Evolutionary conservation across 2,888 invertebrate species (phyloP), one percentile per base, ranked within the genome.

Genomic region (Stenurella melanura): DNA sequence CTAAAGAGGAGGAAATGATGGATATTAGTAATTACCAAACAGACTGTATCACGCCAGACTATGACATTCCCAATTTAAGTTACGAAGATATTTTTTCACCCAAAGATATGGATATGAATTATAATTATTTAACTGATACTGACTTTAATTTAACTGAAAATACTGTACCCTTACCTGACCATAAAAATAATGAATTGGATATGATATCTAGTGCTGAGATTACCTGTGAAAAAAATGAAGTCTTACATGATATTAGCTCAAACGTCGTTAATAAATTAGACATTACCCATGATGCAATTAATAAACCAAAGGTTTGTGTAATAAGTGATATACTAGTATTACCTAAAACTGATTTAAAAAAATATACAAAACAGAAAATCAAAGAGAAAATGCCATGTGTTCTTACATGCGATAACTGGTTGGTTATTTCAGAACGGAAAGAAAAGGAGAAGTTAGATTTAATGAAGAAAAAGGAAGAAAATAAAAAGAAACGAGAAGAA

Each of bases 261-360:
- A 38, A 38, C 38, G 38, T 38, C 38, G 38, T 38, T 38, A 38
- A 38, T 38, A 38, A 1, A 38, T 38, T 38, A 38, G 38, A 38
- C 38, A 38, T 38, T 38, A 38, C 42, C 42, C 42, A 42, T 42
- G 42, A 42, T 42, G 15, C 42, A 42, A 42, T 42, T 42, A 15
- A 42, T 42, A 42, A 42, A 42, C 42, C 42, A 42, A 42, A 42
- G 42, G 42, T 42, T 42, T 42, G 42, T 42, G 42, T 42, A 42
- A 12, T 15, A 42, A 42, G 15, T 42, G 42, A 42, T 42, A 42
- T 42, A 42, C 42, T 42, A 15, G 15, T 42, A 42, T 42, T 42
- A 42, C 42, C 42, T 42, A 4, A 15, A 42, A 42, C 42, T 12
- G 15, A 42, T 15, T 42, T 42, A 15, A 42, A 42, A 42, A 38